phyloP scores from a whole-genome alignment of 2,888 invertebrate genomes.

The Caenorhabditis drosophilae region DNA sequence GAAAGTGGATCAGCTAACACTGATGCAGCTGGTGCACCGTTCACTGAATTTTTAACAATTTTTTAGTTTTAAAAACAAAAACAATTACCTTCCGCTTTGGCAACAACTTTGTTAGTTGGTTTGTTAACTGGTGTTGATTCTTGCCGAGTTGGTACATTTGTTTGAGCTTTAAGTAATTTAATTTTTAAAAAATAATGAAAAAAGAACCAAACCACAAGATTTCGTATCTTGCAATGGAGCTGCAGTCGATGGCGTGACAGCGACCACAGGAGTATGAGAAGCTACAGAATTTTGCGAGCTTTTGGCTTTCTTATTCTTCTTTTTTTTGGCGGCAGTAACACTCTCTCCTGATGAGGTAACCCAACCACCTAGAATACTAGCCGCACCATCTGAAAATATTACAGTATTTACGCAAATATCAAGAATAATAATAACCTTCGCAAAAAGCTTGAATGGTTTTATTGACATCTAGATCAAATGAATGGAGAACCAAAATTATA shows the following conservation, averaged over 20 bases:
- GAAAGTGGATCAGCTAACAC: constrained; percentile 14
- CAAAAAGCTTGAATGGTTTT: constrained; percentile 71
- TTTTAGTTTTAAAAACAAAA: neutral
- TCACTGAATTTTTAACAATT: constrained; percentile 9
- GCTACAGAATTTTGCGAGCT: constrained; percentile 5
- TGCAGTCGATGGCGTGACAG: constrained; percentile 14
- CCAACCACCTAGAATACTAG: constrained; percentile 65
- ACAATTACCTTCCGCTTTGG: constrained; percentile 15
- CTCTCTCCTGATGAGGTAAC: constrained; percentile 44
- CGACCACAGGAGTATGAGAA: constrained; percentile 5
- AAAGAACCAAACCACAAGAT: constrained; percentile 3
- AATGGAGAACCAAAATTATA: constrained; percentile 71
- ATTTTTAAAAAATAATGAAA: neutral
- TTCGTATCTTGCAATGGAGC: constrained; percentile 4
- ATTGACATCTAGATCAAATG: constrained; percentile 71
- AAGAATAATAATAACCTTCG: constrained; percentile 67
- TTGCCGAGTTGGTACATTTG: constrained; percentile 29
- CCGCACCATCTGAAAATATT: constrained; percentile 46
- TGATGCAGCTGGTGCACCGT: constrained; percentile 13
- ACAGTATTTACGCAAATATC: neutral
- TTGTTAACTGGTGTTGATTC: constrained; percentile 32
- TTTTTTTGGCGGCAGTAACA: constrained; percentile 42
- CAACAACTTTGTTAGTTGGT: constrained; percentile 15
- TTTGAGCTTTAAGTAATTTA: constrained; percentile 10
- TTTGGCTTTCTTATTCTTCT: constrained; percentile 59